Evolutionary conservation across 92 coral and sea anemone genomes (phyloP).

Genomic region (Zoanthus sociatus): DNA sequence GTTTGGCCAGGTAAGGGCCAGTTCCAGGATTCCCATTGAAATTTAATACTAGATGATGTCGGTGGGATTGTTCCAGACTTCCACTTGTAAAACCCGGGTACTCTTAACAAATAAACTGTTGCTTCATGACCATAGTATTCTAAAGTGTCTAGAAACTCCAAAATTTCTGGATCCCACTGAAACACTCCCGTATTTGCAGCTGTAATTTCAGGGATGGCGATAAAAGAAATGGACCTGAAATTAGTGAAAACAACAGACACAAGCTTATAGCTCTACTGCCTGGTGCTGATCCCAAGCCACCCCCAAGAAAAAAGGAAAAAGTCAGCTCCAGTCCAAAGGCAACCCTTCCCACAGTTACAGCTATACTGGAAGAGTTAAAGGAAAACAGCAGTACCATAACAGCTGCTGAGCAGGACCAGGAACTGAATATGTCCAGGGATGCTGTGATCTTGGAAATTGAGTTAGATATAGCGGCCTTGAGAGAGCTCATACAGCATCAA

Average conservation of each 20-base stretch:
- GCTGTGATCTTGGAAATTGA: slow-evolving; percentile 54
- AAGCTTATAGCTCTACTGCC: slow-evolving; percentile 3
- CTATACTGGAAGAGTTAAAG: not conserved
- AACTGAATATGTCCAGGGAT: slow-evolving; percentile 14
- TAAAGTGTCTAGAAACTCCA: slow-evolving; percentile 56
- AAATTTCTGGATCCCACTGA: slow-evolving; percentile 69
- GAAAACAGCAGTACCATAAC: not conserved
- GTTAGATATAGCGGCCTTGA: slow-evolving; percentile 41
- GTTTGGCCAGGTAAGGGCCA: slow-evolving; percentile 74
- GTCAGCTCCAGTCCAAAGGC: slow-evolving; percentile 17
- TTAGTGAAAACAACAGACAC: slow-evolving; percentile 38
- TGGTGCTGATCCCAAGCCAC: slow-evolving; percentile 8
- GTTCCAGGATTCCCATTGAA: slow-evolving; percentile 64
- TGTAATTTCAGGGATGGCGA: slow-evolving; percentile 60
- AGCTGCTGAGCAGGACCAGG: slow-evolving; percentile 11
- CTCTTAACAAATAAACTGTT: slow-evolving; percentile 66
- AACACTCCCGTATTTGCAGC: slow-evolving; percentile 61
- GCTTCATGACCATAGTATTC: slow-evolving; percentile 70
- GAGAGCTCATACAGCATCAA: slow-evolving; percentile 25
- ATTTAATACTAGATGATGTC: slow-evolving; percentile 29
- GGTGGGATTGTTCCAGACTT: slow-evolving; percentile 14
- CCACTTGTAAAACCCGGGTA: slow-evolving; percentile 65
- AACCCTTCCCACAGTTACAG: slow-evolving; percentile 8
- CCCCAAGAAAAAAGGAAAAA: slow-evolving; percentile 39
- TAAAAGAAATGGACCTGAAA: slow-evolving; percentile 51